These are phyloP conservation scores for Plectrocnemia conspersa DNA, from an alignment of 1,140 invertebrate species.

Conservation along the genomic window DNA sequence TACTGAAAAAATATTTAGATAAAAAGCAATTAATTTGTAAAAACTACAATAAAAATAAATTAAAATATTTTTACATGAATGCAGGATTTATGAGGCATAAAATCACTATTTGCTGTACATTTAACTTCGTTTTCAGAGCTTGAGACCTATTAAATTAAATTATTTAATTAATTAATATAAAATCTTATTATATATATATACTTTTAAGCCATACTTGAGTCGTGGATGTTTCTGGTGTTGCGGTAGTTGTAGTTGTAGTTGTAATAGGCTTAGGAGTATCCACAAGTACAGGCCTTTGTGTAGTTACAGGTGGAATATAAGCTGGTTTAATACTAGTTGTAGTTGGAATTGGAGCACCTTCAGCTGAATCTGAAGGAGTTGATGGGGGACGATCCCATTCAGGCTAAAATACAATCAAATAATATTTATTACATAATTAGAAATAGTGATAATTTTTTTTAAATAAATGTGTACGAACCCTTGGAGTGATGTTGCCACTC, in stretches of 20 bases:
- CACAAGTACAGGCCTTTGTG: background rate
- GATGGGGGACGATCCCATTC: constrained; percentile 66
- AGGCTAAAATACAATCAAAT: constrained; percentile 46
- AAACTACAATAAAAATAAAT: background rate
- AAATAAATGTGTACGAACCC: too few species aligned
- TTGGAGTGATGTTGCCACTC: constrained; percentile 60
- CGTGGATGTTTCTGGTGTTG: background rate
- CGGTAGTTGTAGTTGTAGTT: constrained; percentile 25
- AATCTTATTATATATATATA: background rate
- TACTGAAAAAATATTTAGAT: constrained; percentile 53
- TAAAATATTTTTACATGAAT: constrained; percentile 46
- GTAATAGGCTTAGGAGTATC: constrained; percentile 37
- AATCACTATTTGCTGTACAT: constrained; percentile 53
- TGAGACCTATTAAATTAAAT: too few species aligned
- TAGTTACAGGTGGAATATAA: constrained; percentile 35
- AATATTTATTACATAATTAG: constrained; percentile 3
- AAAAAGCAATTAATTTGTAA: background rate
- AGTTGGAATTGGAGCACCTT: constrained; percentile 37
- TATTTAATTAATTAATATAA: background rate
- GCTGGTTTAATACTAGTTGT: constrained; percentile 34
- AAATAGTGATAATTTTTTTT: too few species aligned
- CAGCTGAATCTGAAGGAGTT: constrained; percentile 50
- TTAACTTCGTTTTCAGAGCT: constrained; percentile 41
- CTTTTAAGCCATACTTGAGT: background rate
- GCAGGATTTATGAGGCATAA: constrained; percentile 58